These are phyloP conservation scores for Halcyon badia DNA, from an alignment of 2,797 vertebrate genomes.

Conservation along the genomic window DNA sequence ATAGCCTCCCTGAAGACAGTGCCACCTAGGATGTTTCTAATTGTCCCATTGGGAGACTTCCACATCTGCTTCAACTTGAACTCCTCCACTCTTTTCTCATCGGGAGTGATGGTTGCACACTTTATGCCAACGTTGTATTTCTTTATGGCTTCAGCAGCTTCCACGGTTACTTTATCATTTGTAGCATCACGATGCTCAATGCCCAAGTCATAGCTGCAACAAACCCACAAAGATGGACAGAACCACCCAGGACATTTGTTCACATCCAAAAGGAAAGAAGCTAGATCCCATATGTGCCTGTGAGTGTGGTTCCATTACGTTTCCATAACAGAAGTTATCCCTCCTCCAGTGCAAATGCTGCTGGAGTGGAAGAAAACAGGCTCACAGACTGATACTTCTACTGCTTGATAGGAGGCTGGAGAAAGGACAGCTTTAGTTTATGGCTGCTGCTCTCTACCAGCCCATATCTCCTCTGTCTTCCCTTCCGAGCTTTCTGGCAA, in stretches of 20 bases:
- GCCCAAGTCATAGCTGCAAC: conserved; percentile 92
- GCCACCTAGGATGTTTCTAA: conserved; percentile 96
- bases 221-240: not conserved
- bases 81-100: conserved; percentile 96
- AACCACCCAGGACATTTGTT: not conserved
- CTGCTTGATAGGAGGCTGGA: not conserved
- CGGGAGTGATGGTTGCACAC: conserved; percentile 98
- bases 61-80: conserved; percentile 98
- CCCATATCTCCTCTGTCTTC: not conserved
- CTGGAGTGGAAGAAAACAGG: not conserved
- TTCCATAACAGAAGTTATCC: not conserved
- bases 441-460: not conserved
- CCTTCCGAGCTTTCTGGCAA: not conserved
- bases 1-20: conserved; percentile 98
- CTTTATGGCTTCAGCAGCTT: conserved; percentile 93
- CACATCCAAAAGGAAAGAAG: not conserved
- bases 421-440: not conserved
- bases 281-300: not conserved
- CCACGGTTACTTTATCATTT: conserved; percentile 90
- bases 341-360: not conserved
- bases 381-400: not conserved
- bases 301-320: not conserved
- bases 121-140: conserved; percentile 94
- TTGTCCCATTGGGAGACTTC: conserved; percentile 98
- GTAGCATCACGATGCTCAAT: conserved; percentile 95